Evolutionary conservation across 2,888 invertebrate species (phyloP), one percentile per base, ranked within the genome.

Genomic region (Therioaphis trifolii): DNA sequence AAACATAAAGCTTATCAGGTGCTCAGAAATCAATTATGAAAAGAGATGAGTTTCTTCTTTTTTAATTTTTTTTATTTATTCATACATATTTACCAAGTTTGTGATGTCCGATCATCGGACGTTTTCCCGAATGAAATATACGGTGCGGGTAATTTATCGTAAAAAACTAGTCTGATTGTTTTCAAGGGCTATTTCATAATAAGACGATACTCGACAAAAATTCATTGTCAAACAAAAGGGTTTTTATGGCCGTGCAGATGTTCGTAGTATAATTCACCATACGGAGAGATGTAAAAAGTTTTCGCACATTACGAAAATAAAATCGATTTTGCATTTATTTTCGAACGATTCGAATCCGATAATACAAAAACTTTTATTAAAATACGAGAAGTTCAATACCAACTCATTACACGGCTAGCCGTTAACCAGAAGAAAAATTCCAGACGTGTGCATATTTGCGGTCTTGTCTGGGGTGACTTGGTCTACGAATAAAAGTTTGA

Each of bases 261-360:
- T 69, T 69, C 9, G 15, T 21, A 24, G 43, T 40, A 69, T 43
- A 43, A 69, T 69, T 69, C 43, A 43, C 24, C 24, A 43, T 69
- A 24, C 43, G n/a, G 24, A 69, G 69, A 69, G 21, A 69, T 27
- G 69, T 49, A 29, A 52, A 58, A 75, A 75, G 40, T 58, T 75
- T 75, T 75, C 43, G 18, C 27, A 24, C 58, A 7, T 4, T 58
- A 27, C 5, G 21, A 75, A 75, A 75, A 75, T 58, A 75, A 75
- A 75, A 75, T 75, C 24, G 75, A 75, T 75, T 75, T 40, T 12
- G 58, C 58, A 52, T 18, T 40, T 24, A 40, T 75, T 40, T 58
- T 15, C 24, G 11, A 4, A 55, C 18, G 35, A 55, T 49, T 15
- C 49, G 49, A 55, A 43, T 58, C 58, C 43, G 75, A 58, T 27